phyloP scores from a whole-genome alignment of 1,140 invertebrate genomes.

The Sycophila sp. region DNA sequence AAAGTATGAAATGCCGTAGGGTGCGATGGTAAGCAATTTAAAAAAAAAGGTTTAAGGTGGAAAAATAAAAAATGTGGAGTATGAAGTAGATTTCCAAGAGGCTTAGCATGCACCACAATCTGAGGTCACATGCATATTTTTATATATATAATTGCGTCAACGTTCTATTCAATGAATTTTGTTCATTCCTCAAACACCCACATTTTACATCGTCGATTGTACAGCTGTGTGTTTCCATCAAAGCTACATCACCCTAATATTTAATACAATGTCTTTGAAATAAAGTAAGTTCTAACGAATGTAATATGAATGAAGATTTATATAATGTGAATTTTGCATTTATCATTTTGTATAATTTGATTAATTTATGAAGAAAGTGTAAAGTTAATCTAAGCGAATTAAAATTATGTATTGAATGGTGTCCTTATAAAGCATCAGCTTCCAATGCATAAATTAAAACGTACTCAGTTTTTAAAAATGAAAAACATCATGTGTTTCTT shows the following conservation, averaged over 20 bases:
- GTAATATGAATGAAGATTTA: slow-evolving; percentile 16
- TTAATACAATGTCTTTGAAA: slow-evolving; percentile 8
- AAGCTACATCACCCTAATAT: neutral
- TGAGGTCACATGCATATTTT: slow-evolving; percentile 50
- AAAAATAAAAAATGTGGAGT: slow-evolving; percentile 29
- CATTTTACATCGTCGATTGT: slow-evolving; percentile 18
- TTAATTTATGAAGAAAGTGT: slow-evolving; percentile 19
- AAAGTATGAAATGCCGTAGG: slow-evolving; percentile 30
- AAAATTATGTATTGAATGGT: slow-evolving; percentile 21
- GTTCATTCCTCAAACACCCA: slow-evolving; percentile 15
- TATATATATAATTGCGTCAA: slow-evolving; percentile 44
- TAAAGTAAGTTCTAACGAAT: slow-evolving; percentile 19
- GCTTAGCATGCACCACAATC: slow-evolving; percentile 46
- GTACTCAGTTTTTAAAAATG: slow-evolving; percentile 20
- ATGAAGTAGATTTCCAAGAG: slow-evolving; percentile 46
- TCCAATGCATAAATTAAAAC: slow-evolving; percentile 18
- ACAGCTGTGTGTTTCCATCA: slow-evolving; percentile 15
- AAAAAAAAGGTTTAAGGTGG: slow-evolving; percentile 35
- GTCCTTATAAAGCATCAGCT: slow-evolving; percentile 28
- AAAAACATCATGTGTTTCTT: slow-evolving; percentile 13
- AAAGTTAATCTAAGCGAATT: slow-evolving; percentile 24
- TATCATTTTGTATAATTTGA: slow-evolving; percentile 21
- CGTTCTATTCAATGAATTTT: slow-evolving; percentile 33
- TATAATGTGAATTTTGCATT: slow-evolving; percentile 18
- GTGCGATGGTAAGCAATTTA: slow-evolving; percentile 40